Evolutionary conservation across 2,888 invertebrate species (phyloP).

Genomic region (Phragmatobia fuliginosa): DNA sequence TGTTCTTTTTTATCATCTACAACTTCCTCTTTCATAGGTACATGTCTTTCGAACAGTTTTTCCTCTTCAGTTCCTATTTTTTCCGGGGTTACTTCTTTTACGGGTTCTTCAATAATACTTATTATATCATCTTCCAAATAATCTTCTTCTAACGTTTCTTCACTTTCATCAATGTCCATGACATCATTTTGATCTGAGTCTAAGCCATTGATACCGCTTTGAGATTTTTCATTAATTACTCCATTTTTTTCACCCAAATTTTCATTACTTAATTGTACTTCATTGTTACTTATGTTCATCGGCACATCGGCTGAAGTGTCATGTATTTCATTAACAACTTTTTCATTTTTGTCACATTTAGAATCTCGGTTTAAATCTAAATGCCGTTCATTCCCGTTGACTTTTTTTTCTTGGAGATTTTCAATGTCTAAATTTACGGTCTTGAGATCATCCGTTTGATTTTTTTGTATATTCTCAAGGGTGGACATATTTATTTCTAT

Average conservation of each 20-base stretch:
- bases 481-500: constrained; percentile 71
- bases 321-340: constrained; percentile 17
- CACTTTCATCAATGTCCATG: constrained; percentile 21
- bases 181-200: constrained; percentile 26
- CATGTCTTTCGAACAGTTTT: constrained; percentile 15
- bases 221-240: constrained; percentile 26
- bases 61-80: constrained; percentile 11
- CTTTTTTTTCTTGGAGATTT: constrained; percentile 44
- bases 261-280: constrained; percentile 21
- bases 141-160: constrained; percentile 35
- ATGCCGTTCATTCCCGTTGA: constrained; percentile 55
- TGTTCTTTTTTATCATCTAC: neutral
- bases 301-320: constrained; percentile 26
- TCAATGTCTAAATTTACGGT: constrained; percentile 49
- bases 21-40: neutral
- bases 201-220: constrained; percentile 15
- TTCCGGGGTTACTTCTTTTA: constrained; percentile 1
- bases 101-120: constrained; percentile 15
- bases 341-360: constrained; percentile 33
- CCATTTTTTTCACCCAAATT: constrained; percentile 13
- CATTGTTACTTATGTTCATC: constrained; percentile 30
- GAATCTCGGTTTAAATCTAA: constrained; percentile 45
- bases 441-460: constrained; percentile 40
- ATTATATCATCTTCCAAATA: constrained; percentile 29
- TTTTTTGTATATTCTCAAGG: constrained; percentile 59